phyloP scores from a whole-genome alignment of 2,797 vertebrate species.

The Buceros bicornis region DNA sequence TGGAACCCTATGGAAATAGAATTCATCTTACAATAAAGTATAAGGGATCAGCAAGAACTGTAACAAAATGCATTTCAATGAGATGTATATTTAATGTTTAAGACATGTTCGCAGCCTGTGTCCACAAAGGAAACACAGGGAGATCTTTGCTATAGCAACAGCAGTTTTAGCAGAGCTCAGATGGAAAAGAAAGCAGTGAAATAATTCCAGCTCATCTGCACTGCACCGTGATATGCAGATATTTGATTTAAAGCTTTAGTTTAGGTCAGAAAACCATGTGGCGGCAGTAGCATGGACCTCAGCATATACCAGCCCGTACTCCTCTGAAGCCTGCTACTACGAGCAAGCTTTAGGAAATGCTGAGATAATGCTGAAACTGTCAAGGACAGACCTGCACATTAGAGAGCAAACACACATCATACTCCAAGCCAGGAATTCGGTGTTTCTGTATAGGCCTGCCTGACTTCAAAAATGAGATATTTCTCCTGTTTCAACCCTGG shows the following conservation, averaged over 20 bases:
- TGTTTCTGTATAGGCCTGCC: not conserved
- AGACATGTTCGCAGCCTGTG: conserved; percentile 48
- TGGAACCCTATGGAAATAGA: not conserved
- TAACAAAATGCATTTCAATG: conserved; percentile 39
- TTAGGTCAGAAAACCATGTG: not conserved
- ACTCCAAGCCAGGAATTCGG: not conserved
- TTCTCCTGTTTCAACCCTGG: not conserved
- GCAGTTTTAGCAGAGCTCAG: conserved; percentile 28
- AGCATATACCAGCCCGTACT: accelerated
- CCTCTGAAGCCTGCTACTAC: not conserved
- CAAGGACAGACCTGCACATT: not conserved
- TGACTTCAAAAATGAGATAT: not conserved
- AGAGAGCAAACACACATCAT: not conserved
- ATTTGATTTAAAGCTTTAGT: not conserved
- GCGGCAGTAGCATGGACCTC: not conserved
- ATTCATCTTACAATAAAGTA: not conserved
- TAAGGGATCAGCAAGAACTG: conserved; percentile 17
- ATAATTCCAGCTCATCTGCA: conserved; percentile 52
- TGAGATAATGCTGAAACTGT: not conserved
- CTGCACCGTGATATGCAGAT: not conserved
- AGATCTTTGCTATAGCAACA: conserved; percentile 41
- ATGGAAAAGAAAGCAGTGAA: conserved; percentile 32
- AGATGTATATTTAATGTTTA: conserved; percentile 37
- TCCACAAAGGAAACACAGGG: conserved; percentile 20
- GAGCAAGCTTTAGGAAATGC: not conserved